These are phyloP conservation scores for Apantesis nais DNA, from an alignment of 2,888 invertebrate species.

Conservation along the genomic window DNA sequence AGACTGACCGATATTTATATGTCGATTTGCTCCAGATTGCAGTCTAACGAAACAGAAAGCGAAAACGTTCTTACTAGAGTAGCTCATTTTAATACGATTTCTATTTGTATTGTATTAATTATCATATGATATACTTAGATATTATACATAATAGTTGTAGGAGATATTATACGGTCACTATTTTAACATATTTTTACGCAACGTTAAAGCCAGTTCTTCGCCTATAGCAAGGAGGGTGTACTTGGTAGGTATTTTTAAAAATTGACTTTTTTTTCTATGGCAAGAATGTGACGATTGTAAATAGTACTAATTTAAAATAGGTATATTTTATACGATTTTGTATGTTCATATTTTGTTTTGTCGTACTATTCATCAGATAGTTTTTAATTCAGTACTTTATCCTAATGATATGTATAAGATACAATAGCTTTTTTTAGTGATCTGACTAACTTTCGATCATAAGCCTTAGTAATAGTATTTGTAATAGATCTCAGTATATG, in stretches of 20 bases:
- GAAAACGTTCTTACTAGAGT: not conserved
- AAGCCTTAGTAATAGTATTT: not conserved
- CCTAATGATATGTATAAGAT: no score
- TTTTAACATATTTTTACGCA: constrained; percentile 1
- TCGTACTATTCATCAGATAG: no score
- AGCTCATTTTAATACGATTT: constrained; percentile 3
- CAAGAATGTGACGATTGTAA: not conserved
- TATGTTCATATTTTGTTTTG: no score
- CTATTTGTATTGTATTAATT: constrained; percentile 7
- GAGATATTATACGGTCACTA: constrained; percentile 3
- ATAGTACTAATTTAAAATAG: not conserved
- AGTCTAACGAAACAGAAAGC: not conserved
- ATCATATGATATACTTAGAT: not conserved
- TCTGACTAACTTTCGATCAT: no score
- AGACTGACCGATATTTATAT: constrained; percentile 16
- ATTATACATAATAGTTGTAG: constrained; percentile 6
- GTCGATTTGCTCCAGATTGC: constrained; percentile 8
- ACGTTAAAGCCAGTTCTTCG: not conserved
- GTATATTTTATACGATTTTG: not conserved
- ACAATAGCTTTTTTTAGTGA: no score
- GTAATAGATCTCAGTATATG: not conserved
- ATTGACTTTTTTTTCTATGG: not conserved
- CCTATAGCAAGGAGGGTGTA: not conserved
- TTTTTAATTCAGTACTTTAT: no score
- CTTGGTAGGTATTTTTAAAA: not conserved